phyloP scores from a whole-genome alignment of 2,113 vertebrate species.

The Phaethornis superciliosus region DNA sequence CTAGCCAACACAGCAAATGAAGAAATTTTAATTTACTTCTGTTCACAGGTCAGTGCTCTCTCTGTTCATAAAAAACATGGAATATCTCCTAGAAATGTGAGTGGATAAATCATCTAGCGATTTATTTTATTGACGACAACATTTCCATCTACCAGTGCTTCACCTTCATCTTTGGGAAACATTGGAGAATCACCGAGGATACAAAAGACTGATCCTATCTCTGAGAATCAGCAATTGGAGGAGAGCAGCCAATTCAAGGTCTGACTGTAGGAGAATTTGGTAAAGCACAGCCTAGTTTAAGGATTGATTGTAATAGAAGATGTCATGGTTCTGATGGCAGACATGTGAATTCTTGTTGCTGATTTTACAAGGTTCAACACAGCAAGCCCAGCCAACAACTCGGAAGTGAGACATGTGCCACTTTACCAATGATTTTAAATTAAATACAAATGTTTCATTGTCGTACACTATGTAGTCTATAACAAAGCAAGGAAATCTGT shows the following conservation, averaged over 20 bases:
- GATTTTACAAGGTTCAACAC: conserved; percentile 50
- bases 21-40: conserved; percentile 39
- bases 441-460: conserved; percentile 52
- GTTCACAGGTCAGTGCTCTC: conserved; percentile 15
- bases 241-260: conserved; percentile 21
- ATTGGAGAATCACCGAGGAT: conserved; percentile 12
- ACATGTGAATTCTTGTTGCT: conserved; percentile 41
- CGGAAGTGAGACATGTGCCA: neutral
- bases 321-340: neutral
- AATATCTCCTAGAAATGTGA: conserved; percentile 54
- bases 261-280: conserved; percentile 32
- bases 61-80: neutral
- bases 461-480: neutral
- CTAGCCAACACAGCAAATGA: conserved; percentile 1
- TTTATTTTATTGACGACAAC: conserved; percentile 51
- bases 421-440: conserved; percentile 44
- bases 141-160: conserved; percentile 40
- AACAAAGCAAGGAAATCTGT: conserved; percentile 56
- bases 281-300: neutral
- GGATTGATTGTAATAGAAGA: conserved; percentile 29
- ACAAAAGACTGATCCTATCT: conserved; percentile 18
- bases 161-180: neutral
- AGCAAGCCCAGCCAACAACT: conserved; percentile 22
- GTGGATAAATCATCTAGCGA: conserved; percentile 15
- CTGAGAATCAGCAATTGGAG: conserved; percentile 28